phyloP scores from a whole-genome alignment of 2,113 vertebrate genomes.

The Chamaetylas fuelleborni region DNA sequence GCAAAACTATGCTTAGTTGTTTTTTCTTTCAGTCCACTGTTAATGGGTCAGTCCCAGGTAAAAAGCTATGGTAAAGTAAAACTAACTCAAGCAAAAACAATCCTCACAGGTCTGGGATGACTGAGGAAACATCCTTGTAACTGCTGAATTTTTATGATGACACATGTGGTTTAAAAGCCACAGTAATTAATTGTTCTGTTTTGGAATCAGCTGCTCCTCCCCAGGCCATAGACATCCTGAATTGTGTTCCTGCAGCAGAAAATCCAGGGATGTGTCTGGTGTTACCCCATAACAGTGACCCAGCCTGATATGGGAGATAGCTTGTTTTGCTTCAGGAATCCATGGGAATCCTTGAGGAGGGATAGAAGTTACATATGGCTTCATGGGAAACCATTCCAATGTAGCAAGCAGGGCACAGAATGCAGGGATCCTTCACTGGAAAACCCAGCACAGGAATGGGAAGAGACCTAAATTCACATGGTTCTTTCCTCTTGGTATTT shows the following conservation, averaged over 20 bases:
- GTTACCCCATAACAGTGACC: too few species aligned
- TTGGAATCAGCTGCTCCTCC: not conserved
- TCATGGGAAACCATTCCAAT: not conserved
- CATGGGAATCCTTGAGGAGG: not conserved
- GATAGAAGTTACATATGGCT: not conserved
- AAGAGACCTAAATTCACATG: rapidly evolving
- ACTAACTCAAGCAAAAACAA: not conserved
- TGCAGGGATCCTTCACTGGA: not conserved
- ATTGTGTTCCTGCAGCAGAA: not conserved
- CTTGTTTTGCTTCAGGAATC: not conserved
- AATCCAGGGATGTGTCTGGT: not conserved
- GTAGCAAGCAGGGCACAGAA: not conserved
- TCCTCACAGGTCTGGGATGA: not conserved
- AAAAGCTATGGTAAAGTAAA: not conserved
- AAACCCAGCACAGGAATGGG: not conserved
- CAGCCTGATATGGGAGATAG: not conserved
- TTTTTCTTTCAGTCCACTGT: not conserved
- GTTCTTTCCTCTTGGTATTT: not conserved
- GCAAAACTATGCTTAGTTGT: not conserved
- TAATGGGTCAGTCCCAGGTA: not conserved
- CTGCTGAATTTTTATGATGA: not conserved
- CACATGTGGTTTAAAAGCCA: not conserved
- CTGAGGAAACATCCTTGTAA: not conserved
- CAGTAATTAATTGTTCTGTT: not conserved
- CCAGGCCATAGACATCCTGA: not conserved